Percentiles rank a stretch among this genome's conserved stretches.
Conservation (phyloP, 2,797 vertebrate genomes). For the Anguilla obscura region DNA sequence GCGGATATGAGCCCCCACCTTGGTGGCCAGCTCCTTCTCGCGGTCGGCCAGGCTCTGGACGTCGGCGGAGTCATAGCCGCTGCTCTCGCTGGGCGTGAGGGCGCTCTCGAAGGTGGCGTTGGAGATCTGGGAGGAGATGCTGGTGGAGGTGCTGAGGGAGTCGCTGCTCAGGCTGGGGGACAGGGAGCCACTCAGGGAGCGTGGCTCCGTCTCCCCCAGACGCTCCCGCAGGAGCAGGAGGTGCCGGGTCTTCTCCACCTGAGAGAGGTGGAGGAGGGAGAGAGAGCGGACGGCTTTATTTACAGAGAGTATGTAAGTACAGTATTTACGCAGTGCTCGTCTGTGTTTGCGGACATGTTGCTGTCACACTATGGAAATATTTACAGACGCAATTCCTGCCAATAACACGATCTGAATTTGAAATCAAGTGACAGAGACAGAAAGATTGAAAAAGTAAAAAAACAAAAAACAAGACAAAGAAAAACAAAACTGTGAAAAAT, state of each 20-base stretch:
- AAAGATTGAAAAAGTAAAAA: neutral
- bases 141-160: conserved; percentile 94
- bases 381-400: neutral
- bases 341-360: no score
- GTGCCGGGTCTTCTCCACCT: conserved; percentile 98
- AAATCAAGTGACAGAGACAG: neutral
- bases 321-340: no score
- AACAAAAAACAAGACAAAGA: neutral
- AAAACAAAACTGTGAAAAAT: neutral
- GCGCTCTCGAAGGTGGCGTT: conserved; percentile 94
- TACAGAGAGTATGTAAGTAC: no score
- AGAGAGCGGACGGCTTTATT: neutral
- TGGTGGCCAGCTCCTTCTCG: conserved; percentile 96
- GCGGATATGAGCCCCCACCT: conserved; percentile 70
- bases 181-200: conserved; percentile 85
- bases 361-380: no score
- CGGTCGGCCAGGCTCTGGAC: conserved; percentile 95
- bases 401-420: neutral
- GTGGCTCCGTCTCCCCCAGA: conserved; percentile 83
- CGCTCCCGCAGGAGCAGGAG: conserved; percentile 91
- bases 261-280: neutral
- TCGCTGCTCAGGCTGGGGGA: conserved; percentile 92
- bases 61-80: conserved; percentile 92
- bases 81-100: conserved; percentile 96
- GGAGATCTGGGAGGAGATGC: conserved; percentile 98